Percentiles rank a stretch among this genome's conserved stretches.
phyloP scores from a whole-genome alignment of 2,797 vertebrate species.

The Mallotus villosus region DNA sequence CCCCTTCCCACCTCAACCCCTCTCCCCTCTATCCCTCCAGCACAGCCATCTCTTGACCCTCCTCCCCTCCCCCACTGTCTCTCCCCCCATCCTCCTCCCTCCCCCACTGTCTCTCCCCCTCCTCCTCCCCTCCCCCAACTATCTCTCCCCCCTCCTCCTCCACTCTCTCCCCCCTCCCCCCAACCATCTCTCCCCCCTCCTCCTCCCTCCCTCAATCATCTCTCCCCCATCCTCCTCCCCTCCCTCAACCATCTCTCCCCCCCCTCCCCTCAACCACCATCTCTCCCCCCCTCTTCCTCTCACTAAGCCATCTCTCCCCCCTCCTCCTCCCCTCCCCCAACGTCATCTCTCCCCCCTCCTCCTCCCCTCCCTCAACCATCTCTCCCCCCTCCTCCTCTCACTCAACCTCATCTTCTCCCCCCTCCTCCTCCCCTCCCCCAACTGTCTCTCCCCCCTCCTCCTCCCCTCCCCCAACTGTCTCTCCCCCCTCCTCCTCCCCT shows the following conservation, averaged over 20 bases:
- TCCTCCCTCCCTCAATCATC: slow-evolving; percentile 38
- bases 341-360: slow-evolving; percentile 14
- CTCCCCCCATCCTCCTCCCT: slow-evolving; percentile 12
- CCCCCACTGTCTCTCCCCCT: neutral
- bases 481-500: slow-evolving; percentile 64
- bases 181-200: slow-evolving; percentile 8
- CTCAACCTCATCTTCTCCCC: slow-evolving; percentile 40
- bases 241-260: slow-evolving; percentile 50
- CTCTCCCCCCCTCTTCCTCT: slow-evolving; percentile 39
- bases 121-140: neutral
- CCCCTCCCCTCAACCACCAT: slow-evolving; percentile 48
- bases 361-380: slow-evolving; percentile 19
- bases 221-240: slow-evolving; percentile 62
- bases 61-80: slow-evolving; percentile 26
- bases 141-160: slow-evolving; percentile 5
- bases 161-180: slow-evolving; percentile 18
- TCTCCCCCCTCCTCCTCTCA: slow-evolving; percentile 37
- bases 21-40: slow-evolving; percentile 45
- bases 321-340: slow-evolving; percentile 27
- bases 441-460: slow-evolving; percentile 13
- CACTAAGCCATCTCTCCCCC: slow-evolving; percentile 52
- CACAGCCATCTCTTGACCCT: slow-evolving; percentile 17
- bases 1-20: slow-evolving; percentile 35
- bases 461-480: slow-evolving; percentile 36
- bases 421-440: slow-evolving; percentile 32